Conservation (phyloP, 2,113 vertebrate species). For the Lampris megalopsis region DNA sequence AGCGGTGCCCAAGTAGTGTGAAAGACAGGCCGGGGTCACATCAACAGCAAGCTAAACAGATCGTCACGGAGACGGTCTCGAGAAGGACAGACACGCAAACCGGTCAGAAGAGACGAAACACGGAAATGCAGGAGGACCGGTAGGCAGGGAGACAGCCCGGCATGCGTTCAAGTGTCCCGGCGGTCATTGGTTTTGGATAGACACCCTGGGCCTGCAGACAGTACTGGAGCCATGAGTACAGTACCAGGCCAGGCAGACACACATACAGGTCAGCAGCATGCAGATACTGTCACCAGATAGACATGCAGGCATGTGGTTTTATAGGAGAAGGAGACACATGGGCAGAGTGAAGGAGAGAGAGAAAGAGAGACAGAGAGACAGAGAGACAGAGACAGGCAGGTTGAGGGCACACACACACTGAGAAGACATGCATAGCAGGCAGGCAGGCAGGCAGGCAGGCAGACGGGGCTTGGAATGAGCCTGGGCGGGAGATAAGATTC, state of each 20-base stretch:
- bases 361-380: slow-evolving; percentile 28
- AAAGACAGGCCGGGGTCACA: too few species aligned
- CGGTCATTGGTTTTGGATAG: too few species aligned
- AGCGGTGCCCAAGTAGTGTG: too few species aligned
- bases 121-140: slow-evolving; percentile 37
- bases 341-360: neutral
- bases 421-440: slow-evolving; percentile 35
- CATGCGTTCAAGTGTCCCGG: slow-evolving; percentile 19
- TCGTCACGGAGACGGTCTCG: too few species aligned
- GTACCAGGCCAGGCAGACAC: slow-evolving; percentile 35
- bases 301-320: slow-evolving; percentile 12
- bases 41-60: too few species aligned
- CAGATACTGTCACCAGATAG: slow-evolving; percentile 8
- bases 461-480: slow-evolving; percentile 65
- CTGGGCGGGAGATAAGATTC: slow-evolving; percentile 85
- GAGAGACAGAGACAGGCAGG: slow-evolving; percentile 23
- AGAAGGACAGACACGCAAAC: too few species aligned
- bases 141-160: slow-evolving; percentile 36
- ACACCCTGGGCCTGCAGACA: neutral
- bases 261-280: slow-evolving; percentile 33
- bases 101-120: neutral
- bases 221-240: slow-evolving; percentile 41
- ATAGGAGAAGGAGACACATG: neutral
- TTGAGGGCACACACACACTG: slow-evolving; percentile 5
- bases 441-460: slow-evolving; percentile 41